A percentile compares a stretch with the other conserved stretches of the same genome.
These are phyloP conservation scores for Natator depressus DNA, from an alignment of 2,113 vertebrate species.

Conservation along the genomic window DNA sequence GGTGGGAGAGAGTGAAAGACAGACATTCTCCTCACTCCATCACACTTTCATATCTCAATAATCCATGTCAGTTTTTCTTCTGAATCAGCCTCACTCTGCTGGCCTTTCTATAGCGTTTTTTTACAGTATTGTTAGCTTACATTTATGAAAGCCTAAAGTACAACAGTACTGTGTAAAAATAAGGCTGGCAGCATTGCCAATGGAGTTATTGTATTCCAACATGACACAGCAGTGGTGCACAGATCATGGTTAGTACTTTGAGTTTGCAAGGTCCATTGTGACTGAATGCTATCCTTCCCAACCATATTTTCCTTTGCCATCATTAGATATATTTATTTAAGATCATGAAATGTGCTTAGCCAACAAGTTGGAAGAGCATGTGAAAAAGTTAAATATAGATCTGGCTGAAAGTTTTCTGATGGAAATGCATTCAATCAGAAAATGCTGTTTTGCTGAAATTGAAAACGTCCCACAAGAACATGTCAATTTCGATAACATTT, in stretches of 20 bases:
- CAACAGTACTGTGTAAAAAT: neutral
- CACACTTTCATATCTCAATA: neutral
- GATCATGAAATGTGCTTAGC: neutral
- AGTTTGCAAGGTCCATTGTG: neutral
- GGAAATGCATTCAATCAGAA: neutral
- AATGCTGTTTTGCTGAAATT: fast-evolving
- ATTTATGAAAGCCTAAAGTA: neutral
- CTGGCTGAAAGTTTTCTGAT: neutral
- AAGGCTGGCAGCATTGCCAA: neutral
- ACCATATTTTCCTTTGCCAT: neutral
- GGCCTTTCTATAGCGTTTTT: neutral
- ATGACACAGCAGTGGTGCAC: neutral
- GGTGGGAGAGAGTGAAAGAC: neutral
- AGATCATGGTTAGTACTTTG: neutral
- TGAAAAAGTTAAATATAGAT: neutral
- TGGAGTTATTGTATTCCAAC: neutral
- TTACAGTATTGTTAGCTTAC: neutral
- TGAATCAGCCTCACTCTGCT: neutral
- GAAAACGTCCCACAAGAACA: neutral
- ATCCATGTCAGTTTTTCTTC: neutral
- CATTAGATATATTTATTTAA: neutral
- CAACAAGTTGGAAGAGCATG: neutral
- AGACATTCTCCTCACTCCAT: neutral
- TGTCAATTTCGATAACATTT: neutral
- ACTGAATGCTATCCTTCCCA: neutral